Evolutionary conservation across 2,113 vertebrate genomes (phyloP), one percentile per base, ranked within the genome.

Genomic region (Mormoops blainvillei): DNA sequence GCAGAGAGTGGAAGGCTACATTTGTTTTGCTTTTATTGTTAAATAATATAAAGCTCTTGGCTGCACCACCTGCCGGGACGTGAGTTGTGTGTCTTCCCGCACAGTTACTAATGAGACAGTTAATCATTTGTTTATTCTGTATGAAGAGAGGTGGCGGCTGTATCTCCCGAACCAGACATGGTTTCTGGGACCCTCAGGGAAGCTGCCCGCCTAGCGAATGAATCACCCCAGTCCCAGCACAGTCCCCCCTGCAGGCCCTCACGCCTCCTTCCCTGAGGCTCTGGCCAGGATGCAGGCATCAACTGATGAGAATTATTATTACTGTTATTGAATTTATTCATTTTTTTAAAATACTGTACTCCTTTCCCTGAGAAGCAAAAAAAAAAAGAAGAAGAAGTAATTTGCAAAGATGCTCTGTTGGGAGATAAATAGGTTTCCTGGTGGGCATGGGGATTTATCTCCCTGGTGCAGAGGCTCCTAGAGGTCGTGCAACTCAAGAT

Each of bases 111-210:
- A 97, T 97, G 96, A 97, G 96, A 97, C 94, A 96, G 97, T 96
- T 97, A 97, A 97, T 97, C 97, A 95, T 96, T 97, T 96, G 95
- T 97, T 97, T 97, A 97, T 95, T 97, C 88, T 95, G 89, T 96
- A 76, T 67, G 50, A 67, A 71, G 86, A 80, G 96, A 96, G 95
- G 93, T 95, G 84, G 61, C 0, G 0, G 87, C 95, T 43, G 0
- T 97, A 97, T 98, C 96, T 97, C 94, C 93, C 91, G 36, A 89
- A 92, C 93, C 97, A 98, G 97, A 96, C 38, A 7, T 0, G 1
- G 82, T 86, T 48, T 48, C 68, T 92, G 31, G 73, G 95, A 92
- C 85, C 96, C 94, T 82, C 4, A 2, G 71, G 52, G 81, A 86
- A 65, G 52, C 78, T 43, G 80, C 50, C 80, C 0, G 0, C 58